These are phyloP conservation scores for Diadophis punctatus DNA, from an alignment of 2,113 vertebrate species.

Conservation along the genomic window DNA sequence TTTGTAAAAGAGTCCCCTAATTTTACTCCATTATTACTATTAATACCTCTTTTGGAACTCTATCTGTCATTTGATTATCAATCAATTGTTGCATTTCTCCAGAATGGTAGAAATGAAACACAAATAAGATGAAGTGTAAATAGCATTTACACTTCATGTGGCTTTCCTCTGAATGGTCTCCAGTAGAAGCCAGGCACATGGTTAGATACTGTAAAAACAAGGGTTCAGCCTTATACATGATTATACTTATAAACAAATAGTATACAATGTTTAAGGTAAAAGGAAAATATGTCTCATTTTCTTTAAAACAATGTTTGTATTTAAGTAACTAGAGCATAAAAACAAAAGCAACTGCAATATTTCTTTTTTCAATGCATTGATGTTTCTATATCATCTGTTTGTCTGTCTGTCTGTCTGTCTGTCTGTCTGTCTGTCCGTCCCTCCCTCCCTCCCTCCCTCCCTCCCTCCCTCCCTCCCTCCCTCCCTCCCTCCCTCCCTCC, in stretches of 20 bases:
- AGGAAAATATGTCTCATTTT: background rate
- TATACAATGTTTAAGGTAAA: background rate
- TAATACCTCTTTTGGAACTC: no score
- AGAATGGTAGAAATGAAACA: no score
- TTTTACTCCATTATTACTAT: no score
- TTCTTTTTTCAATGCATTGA: background rate
- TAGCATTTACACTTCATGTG: background rate
- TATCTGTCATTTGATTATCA: background rate
- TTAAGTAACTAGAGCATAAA: background rate
- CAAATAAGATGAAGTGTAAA: no score
- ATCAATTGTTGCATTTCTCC: no score
- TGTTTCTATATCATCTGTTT: background rate
- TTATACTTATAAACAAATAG: background rate
- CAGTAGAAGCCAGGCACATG: background rate
- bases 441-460: no score
- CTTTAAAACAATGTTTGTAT: background rate
- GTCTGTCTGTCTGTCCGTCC: no score
- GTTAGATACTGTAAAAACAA: background rate
- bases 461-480: no score
- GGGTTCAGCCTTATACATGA: background rate
- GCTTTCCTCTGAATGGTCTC: background rate
- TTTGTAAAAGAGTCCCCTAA: no score
- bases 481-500: no score
- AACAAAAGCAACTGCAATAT: background rate
- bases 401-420: no score